phyloP scores from a whole-genome alignment of 2,797 vertebrate genomes.

The Eulemur albifrons region DNA sequence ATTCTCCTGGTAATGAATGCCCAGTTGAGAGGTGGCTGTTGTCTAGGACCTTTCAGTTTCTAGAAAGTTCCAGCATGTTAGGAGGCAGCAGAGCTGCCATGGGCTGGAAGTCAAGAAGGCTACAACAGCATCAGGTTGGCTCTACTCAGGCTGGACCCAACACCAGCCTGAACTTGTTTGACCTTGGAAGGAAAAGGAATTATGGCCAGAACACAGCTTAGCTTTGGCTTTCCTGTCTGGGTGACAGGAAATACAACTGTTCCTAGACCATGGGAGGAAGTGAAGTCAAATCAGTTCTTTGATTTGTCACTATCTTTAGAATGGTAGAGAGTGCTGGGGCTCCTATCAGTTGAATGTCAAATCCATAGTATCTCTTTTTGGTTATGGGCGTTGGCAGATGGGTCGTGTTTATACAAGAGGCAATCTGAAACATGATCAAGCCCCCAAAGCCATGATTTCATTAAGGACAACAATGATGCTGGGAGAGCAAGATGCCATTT shows the following conservation, averaged over 20 bases:
- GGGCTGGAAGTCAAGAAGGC: neutral
- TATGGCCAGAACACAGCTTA: neutral
- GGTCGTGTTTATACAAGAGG: neutral
- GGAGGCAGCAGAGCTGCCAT: neutral
- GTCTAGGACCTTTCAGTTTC: neutral
- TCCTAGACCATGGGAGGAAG: neutral
- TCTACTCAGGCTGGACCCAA: neutral
- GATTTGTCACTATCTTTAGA: neutral
- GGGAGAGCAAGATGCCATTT: neutral
- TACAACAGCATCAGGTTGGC: neutral
- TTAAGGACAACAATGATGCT: neutral
- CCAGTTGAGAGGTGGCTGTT: neutral
- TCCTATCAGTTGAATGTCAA: neutral
- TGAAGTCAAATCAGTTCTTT: neutral
- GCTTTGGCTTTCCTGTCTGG: conserved; percentile 25
- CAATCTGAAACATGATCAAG: neutral
- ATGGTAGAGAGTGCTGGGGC: neutral
- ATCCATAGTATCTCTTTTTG: neutral
- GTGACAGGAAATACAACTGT: neutral
- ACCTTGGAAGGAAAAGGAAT: neutral
- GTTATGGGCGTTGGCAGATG: neutral
- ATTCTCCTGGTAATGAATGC: neutral
- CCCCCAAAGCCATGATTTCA: neutral
- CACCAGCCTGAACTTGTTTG: neutral
- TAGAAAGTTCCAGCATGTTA: neutral